Evolutionary conservation across 2,113 vertebrate species (phyloP), one percentile per base, ranked within the genome.

Genomic region (Sander vitreus): DNA sequence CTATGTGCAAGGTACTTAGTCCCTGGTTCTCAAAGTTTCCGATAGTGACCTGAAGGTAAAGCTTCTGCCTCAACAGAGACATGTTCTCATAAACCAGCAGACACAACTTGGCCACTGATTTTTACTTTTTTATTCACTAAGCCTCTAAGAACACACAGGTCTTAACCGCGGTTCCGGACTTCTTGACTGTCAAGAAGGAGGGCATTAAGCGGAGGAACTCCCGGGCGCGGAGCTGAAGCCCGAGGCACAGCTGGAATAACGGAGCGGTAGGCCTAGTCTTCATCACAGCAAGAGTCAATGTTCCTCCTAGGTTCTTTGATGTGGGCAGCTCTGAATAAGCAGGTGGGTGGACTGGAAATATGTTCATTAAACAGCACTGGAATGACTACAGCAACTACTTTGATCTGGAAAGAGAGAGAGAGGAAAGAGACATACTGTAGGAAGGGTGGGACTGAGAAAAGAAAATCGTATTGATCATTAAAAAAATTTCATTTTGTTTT

Each of bases 311-410:
- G 76, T 90, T 77, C 87, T 90, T 90, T 91, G 88, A 92, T 89
- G 91, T 91, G 89, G 89, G 85, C 68, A 75, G 74, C 88, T 87
- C 80, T 83, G 86, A 89, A 90, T 87, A 89, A 88, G 85, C 45
- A 85, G 84, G 89, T 90, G 88, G 90, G 91, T 63, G 90, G 89
- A 89, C 86, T 85, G 85, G 88, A 83, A 90, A 92, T 89, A 86
- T 90, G 84, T 93, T 93, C 88, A 85, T 91, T 93, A 90, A 88
- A 87, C 75, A 89, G 84, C n/a, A 81, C 60, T 60, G 85, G 80
- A 86, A 88, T 83, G 68, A 87, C 75, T 87, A 81, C 76, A 77
- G 74, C 39, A 50, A 67, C 68, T 14, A 80, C 89, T 91, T 87
- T 92, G 84, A 93, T 93, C 78, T 73, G 53, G 69, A 43, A 62